Percentiles rank a stretch among this genome's conserved stretches.
Evolutionary conservation across 1,140 invertebrate genomes (phyloP).

Genomic region (Sminthurinus signatus): DNA sequence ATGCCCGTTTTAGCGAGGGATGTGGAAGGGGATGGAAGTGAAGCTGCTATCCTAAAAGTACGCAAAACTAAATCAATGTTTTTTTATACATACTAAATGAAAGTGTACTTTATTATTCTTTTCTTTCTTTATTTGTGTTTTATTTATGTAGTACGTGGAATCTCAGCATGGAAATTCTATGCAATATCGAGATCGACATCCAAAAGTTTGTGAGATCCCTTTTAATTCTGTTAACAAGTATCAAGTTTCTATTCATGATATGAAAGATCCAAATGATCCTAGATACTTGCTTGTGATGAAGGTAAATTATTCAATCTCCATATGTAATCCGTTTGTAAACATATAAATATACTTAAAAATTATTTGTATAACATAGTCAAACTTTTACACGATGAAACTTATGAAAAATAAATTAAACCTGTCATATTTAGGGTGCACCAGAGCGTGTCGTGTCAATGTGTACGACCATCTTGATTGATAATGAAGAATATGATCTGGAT

Average conservation of each 20-base stretch:
- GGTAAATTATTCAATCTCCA: slow-evolving; percentile 3
- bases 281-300: slow-evolving; percentile 38
- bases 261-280: slow-evolving; percentile 43
- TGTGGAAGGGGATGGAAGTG: slow-evolving; percentile 69
- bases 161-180: slow-evolving; percentile 56
- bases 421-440: slow-evolving; percentile 66
- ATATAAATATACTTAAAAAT: background rate
- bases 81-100: too few relatives aligned
- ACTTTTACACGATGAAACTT: background rate
- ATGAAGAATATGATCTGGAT: slow-evolving; percentile 56
- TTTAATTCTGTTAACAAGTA: slow-evolving; percentile 83
- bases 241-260: slow-evolving; percentile 63
- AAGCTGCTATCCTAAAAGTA: slow-evolving; percentile 72
- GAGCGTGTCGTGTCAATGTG: slow-evolving; percentile 78
- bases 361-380: background rate
- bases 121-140: too few relatives aligned
- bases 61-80: too few relatives aligned
- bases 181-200: slow-evolving; percentile 55
- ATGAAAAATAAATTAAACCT: background rate
- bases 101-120: too few relatives aligned
- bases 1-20: slow-evolving; percentile 55
- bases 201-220: slow-evolving; percentile 66
- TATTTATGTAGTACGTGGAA: too few relatives aligned
- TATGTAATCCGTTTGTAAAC: background rate
- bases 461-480: slow-evolving; percentile 60